Base-by-base conservation (phyloP, 2,888 invertebrate species). In the Megaustenia siamemsis region DNA sequence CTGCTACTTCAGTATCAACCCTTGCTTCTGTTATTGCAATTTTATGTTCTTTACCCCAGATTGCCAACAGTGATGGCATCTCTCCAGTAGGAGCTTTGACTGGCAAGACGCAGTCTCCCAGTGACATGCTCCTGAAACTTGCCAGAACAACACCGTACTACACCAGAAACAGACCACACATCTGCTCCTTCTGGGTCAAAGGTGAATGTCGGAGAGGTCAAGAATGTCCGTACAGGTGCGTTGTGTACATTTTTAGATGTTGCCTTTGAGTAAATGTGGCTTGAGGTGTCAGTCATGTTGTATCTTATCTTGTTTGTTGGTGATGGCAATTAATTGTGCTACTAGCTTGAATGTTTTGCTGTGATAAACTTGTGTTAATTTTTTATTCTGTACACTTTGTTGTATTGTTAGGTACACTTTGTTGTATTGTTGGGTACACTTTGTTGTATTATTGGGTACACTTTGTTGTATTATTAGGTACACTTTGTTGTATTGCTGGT, bases 161-260 rank as follows among this genome's bases (percentile, higher is more conserved):
- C 94, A 98, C 98, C 93, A 95, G 98, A 83, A 98, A 98, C 93
- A 95, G 98, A 89, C 98, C 98, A 0, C 98, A 98, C 94, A 98
- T 98, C 79, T 98, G 98, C 94, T 98, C 98, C 0, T 99, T 98
- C 94, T 98, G 98, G 97, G 98, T 98, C n/a, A 99, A 98, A 95
- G 98, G 98, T 1, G 98, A 98, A 94, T 98, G 98, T 93, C 96
- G 97, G 92, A 95, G 98, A 93, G 98, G 98, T 32, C 98, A 99
- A 94, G 98, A 99, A 93, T 98, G 98, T 94, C 98, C 98, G 0
- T 98, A 98, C 93, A 95, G 95, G 94, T 94, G 83, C 86, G 77
- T 68, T 15, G 10, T 38, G 1, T 38, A n/a, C n/a, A n/a, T n/a
- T n/a, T 40, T 1, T 49, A 10, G 18, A 18, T 12, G 49, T 32